Evolutionary conservation across 2,113 vertebrate species (phyloP).

Genomic region (Pterocles gutturalis): DNA sequence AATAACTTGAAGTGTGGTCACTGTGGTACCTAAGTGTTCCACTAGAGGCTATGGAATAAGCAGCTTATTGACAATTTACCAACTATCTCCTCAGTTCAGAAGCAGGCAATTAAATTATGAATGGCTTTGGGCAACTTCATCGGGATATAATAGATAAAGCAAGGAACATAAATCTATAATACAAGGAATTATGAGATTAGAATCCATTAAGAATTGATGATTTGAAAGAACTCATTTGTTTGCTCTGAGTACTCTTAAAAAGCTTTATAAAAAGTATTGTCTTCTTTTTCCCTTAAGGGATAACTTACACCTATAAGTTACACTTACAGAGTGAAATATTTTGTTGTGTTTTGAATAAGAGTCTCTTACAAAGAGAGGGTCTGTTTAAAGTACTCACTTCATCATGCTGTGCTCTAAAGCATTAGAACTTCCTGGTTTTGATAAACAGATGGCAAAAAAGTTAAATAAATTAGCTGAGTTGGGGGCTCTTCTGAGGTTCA

Average conservation of each 20-base stretch:
- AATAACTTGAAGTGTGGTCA: not conserved
- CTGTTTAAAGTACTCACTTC: not conserved
- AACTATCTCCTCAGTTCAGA: not conserved
- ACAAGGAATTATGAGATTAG: not conserved
- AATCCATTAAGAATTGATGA: not conserved
- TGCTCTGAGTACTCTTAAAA: not conserved
- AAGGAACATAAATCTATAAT: not conserved
- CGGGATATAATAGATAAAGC: not conserved
- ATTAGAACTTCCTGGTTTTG: not conserved
- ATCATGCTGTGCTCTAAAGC: not conserved
- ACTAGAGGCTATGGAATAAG: not conserved
- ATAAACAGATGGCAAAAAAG: not conserved
- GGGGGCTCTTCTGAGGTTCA: not conserved
- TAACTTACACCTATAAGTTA: not conserved
- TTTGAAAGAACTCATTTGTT: not conserved
- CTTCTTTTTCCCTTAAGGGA: not conserved
- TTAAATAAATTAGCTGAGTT: not conserved
- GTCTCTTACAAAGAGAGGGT: not conserved
- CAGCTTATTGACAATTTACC: slow-evolving; percentile 17
- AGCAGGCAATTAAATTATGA: not conserved
- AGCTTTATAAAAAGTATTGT: not conserved
- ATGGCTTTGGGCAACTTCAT: not conserved
- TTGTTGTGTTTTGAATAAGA: not conserved
- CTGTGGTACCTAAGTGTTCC: not conserved
- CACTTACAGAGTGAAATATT: not conserved